Evolutionary conservation across 2,113 vertebrate species (phyloP).

Genomic region (Amia ocellicauda): DNA sequence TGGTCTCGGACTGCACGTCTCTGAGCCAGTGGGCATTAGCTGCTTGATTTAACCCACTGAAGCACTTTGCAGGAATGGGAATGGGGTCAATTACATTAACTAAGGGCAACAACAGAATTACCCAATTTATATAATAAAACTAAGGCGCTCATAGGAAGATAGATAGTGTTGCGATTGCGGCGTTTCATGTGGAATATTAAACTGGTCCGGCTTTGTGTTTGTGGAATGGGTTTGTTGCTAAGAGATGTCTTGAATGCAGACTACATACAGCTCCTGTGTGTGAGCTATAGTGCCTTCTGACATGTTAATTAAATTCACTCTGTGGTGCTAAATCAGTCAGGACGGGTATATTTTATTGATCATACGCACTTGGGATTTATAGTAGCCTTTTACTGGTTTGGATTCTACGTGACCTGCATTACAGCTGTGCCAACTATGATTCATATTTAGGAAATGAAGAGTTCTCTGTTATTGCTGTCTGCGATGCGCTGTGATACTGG

Average conservation of each 20-base stretch:
- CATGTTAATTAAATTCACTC: too few species aligned
- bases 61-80: conserved; percentile 2
- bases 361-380: neutral
- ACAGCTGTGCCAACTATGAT: neutral
- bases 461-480: neutral
- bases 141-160: neutral
- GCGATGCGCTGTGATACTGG: too few species aligned
- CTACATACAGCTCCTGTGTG: too few species aligned
- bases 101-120: neutral
- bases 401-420: too few species aligned
- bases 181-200: neutral
- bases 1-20: neutral
- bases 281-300: too few species aligned
- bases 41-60: neutral
- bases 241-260: neutral
- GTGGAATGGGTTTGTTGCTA: neutral
- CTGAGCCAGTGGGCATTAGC: neutral
- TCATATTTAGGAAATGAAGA: neutral
- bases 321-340: too few species aligned
- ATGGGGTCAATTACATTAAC: neutral
- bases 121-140: neutral
- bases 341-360: neutral
- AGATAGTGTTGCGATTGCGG: neutral
- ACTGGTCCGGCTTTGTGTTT: neutral
- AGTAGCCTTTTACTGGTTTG: neutral